Percentiles rank a stretch among this genome's conserved stretches.
Conservation (phyloP, 2,888 invertebrate genomes). For the Coelopa pilipes region DNA sequence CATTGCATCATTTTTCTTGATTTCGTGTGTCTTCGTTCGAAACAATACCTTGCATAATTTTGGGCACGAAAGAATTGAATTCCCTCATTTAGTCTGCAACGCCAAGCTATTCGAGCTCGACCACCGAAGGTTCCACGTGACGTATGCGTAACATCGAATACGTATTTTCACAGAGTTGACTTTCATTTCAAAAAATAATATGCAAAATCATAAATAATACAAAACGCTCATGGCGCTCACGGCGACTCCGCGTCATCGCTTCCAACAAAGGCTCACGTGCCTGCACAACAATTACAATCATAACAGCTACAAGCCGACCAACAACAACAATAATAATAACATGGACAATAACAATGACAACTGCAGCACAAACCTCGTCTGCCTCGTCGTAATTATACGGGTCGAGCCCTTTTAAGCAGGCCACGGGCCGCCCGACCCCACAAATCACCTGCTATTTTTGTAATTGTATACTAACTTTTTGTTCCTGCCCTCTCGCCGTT, state of each 20-base stretch:
- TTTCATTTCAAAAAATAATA: not conserved
- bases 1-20: constrained; percentile 10
- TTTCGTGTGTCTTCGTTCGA: too few relatives aligned
- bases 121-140: not conserved
- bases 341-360: too few relatives aligned
- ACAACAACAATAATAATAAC: too few relatives aligned
- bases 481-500: too few relatives aligned
- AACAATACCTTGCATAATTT: not conserved
- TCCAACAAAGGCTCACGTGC: not conserved
- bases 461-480: too few relatives aligned
- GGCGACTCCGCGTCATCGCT: not conserved
- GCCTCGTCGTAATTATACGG: too few relatives aligned
- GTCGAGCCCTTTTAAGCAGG: too few relatives aligned
- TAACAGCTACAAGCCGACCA: too few relatives aligned
- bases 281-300: not conserved
- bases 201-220: not conserved
- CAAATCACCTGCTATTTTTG: too few relatives aligned
- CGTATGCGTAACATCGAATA: constrained; percentile 5
- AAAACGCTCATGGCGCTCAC: not conserved
- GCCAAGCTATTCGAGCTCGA: not conserved
- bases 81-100: not conserved
- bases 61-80: not conserved
- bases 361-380: too few relatives aligned
- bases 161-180: too few relatives aligned
- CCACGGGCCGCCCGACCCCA: too few relatives aligned